phyloP scores from a whole-genome alignment of 2,888 invertebrate species.

The Hartigia nigra region DNA sequence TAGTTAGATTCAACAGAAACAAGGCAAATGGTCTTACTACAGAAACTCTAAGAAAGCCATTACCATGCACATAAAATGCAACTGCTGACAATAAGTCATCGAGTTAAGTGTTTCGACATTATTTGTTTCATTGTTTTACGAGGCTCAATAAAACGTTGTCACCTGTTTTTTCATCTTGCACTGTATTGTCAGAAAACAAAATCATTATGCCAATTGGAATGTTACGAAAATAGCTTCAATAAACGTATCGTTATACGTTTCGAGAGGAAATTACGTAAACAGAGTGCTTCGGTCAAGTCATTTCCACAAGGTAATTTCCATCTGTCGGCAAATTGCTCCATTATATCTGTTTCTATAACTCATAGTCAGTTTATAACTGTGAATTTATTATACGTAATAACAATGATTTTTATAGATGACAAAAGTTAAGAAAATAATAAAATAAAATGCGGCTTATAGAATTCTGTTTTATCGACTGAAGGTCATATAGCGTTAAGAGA shows the following conservation, averaged over 20 bases:
- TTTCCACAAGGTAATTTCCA: no score
- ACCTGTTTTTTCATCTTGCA: background rate
- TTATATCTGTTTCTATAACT: no score
- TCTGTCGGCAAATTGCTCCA: no score
- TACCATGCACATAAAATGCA: background rate
- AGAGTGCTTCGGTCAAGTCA: no score
- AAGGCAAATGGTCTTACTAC: background rate
- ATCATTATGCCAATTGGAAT: background rate
- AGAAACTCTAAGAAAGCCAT: background rate
- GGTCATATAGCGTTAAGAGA: no score
- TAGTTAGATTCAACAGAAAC: background rate
- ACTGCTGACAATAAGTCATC: background rate
- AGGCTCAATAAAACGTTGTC: background rate
- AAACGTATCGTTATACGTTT: no score
- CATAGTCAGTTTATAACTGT: no score
- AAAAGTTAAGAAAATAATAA: background rate
- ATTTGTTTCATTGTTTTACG: background rate
- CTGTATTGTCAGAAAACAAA: background rate
- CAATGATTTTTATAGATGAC: background rate
- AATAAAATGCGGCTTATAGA: background rate
- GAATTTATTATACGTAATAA: no score
- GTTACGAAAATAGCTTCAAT: background rate
- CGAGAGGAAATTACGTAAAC: no score
- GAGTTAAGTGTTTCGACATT: background rate
- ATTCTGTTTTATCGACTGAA: background rate